phyloP scores from a whole-genome alignment of 1,140 invertebrate species.

The Drosophila bocqueti region DNA sequence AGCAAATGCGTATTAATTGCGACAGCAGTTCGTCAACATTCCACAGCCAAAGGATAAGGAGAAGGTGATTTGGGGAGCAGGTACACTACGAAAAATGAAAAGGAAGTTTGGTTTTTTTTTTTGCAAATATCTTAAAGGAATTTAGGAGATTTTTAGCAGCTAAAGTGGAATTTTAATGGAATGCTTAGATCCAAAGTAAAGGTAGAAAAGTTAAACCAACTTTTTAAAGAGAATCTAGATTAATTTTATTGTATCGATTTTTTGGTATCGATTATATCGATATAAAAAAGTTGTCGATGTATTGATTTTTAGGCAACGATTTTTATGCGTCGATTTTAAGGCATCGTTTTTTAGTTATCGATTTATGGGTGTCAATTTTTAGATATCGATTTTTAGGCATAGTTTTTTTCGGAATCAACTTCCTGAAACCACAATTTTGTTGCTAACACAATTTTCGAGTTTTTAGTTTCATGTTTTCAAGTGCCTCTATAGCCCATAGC shows the following conservation, averaged over 20 bases:
- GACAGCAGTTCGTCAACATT: conserved; percentile 81
- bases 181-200: too few species aligned
- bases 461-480: background rate
- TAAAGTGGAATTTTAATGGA: background rate
- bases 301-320: too few species aligned
- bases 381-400: background rate
- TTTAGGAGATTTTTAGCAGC: background rate
- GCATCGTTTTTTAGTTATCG: too few species aligned
- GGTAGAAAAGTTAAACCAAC: too few species aligned
- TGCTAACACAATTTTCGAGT: too few species aligned
- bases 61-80: conserved; percentile 12
- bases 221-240: too few species aligned
- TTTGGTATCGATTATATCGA: background rate
- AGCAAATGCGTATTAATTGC: conserved; percentile 78
- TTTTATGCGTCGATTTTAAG: too few species aligned
- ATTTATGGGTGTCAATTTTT: background rate
- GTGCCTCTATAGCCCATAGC: accelerated
- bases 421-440: too few species aligned
- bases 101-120: background rate
- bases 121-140: background rate
- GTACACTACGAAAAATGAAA: background rate
- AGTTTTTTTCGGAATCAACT: too few species aligned
- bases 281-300: too few species aligned
- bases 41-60: conserved; percentile 27
- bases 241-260: background rate